phyloP scores from a whole-genome alignment of 2,888 invertebrate genomes.

The Hartigia nigra region DNA sequence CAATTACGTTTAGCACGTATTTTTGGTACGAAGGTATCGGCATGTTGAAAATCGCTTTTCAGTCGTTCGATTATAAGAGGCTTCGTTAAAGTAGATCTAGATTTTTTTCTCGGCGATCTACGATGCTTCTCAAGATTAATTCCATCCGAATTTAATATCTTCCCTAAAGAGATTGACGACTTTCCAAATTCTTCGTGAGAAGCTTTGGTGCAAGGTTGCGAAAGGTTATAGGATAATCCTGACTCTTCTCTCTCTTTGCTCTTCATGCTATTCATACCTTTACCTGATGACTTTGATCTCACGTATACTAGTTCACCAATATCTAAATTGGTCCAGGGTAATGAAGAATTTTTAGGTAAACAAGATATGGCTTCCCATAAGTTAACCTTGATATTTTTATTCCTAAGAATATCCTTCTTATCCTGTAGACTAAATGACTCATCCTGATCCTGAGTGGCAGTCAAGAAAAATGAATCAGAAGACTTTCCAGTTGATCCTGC shows the following conservation, averaged over 20 bases:
- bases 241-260: neutral
- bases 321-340: neutral
- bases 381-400: neutral
- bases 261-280: neutral
- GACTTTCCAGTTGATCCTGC: neutral
- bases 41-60: constrained; percentile 27
- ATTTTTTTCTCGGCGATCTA: neutral
- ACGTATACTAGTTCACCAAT: neutral
- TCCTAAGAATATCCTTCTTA: neutral
- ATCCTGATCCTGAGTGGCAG: neutral
- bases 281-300: neutral
- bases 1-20: constrained; percentile 23
- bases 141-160: neutral
- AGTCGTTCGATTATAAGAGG: constrained; percentile 34
- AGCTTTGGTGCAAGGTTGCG: neutral
- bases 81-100: constrained; percentile 11
- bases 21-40: constrained; percentile 17
- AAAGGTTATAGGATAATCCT: neutral
- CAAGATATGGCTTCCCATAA: neutral
- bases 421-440: neutral
- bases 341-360: neutral
- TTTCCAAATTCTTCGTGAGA: neutral
- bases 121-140: neutral
- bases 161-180: neutral
- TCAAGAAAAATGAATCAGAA: neutral